phyloP scores from a whole-genome alignment of 2,113 vertebrate genomes.

The Ptyas mucosa region DNA sequence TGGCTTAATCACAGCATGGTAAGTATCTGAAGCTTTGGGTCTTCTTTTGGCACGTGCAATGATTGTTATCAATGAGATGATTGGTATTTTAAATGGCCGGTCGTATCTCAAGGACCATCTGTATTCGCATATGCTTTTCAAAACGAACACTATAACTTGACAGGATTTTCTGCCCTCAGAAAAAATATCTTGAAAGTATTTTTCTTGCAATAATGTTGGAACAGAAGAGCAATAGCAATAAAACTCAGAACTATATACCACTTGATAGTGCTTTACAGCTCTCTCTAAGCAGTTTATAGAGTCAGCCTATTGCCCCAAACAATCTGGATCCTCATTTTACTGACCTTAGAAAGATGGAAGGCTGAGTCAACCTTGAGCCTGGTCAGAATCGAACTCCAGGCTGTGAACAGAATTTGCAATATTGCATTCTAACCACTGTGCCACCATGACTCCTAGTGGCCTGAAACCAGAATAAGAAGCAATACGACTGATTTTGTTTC shows the following conservation, averaged over 20 bases:
- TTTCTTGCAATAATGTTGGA: neutral
- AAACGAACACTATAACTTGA: neutral
- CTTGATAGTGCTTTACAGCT: neutral
- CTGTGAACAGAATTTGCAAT: neutral
- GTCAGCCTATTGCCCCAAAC: neutral
- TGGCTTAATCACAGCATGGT: conserved; percentile 61
- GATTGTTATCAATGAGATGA: conserved; percentile 40
- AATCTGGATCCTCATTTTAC: neutral
- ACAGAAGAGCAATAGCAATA: neutral
- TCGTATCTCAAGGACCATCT: neutral
- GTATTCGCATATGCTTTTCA: neutral
- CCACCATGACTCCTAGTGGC: neutral
- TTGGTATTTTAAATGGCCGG: neutral
- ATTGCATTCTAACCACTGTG: neutral
- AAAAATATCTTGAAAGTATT: neutral
- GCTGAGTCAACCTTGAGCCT: neutral
- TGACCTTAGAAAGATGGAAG: neutral
- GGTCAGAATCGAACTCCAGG: neutral
- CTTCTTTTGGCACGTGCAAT: conserved; percentile 11
- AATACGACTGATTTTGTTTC: neutral
- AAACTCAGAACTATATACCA: neutral
- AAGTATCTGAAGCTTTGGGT: conserved; percentile 6
- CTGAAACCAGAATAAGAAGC: neutral
- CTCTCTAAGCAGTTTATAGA: neutral
- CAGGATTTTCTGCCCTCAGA: neutral